These are phyloP conservation scores for Aphyosemion australe DNA, from an alignment of 2,113 vertebrate species.

Conservation along the genomic window DNA sequence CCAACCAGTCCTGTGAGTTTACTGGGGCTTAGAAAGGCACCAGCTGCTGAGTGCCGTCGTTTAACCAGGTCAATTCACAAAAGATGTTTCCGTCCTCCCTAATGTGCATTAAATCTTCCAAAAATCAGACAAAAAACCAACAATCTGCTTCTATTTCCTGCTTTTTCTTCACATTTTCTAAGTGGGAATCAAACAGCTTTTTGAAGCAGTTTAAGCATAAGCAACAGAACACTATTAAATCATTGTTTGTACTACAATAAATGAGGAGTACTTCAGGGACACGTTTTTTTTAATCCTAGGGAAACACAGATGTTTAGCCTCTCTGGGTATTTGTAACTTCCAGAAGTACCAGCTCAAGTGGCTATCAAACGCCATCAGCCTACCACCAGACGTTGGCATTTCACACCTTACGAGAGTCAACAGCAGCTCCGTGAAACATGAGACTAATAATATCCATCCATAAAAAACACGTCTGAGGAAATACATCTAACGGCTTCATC, in stretches of 20 bases:
- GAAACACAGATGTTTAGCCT: constrained; percentile 67
- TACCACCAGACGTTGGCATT: constrained; percentile 17
- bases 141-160: constrained; percentile 31
- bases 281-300: constrained; percentile 41
- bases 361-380: constrained; percentile 35
- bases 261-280: constrained; percentile 57
- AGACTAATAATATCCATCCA: constrained; percentile 16
- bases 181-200: constrained; percentile 7
- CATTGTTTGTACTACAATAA: constrained; percentile 46
- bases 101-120: not conserved
- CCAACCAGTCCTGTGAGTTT: not conserved
- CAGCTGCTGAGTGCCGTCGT: not conserved
- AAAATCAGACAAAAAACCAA: constrained; percentile 11
- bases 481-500: constrained; percentile 31
- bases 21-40: not conserved
- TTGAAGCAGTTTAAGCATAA: constrained; percentile 20
- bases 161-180: constrained; percentile 8
- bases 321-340: constrained; percentile 48
- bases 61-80: constrained; percentile 2
- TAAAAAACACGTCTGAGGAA: constrained; percentile 28
- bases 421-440: constrained; percentile 5
- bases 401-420: constrained; percentile 39
- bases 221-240: constrained; percentile 29
- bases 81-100: not conserved
- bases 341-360: constrained; percentile 46